These are phyloP conservation scores for human DNA, from an alignment of 2,113 vertebrate genomes.

Conservation along the genomic window GRCh38 chr14:85897001-85897500, in stretches of 20 bases:
- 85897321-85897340: neutral
- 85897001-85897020: neutral
- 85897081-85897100: neutral
- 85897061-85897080: neutral
- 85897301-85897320: neutral
- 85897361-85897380: neutral
- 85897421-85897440: neutral
- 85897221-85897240: neutral
- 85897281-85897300: neutral
- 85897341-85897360: neutral
- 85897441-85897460: neutral
- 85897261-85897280: neutral
- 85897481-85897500: neutral
- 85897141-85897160: neutral
- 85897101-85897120: too few species aligned
- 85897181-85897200: neutral
- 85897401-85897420: neutral
- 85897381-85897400: neutral
- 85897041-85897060: neutral
- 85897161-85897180: neutral
- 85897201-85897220: neutral
- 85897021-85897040: neutral
- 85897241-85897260: neutral
- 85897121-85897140: neutral
- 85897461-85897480: neutral